These are phyloP conservation scores for Odontophorus gujanensis DNA, from an alignment of 2,113 vertebrate genomes.

Conservation along the genomic window DNA sequence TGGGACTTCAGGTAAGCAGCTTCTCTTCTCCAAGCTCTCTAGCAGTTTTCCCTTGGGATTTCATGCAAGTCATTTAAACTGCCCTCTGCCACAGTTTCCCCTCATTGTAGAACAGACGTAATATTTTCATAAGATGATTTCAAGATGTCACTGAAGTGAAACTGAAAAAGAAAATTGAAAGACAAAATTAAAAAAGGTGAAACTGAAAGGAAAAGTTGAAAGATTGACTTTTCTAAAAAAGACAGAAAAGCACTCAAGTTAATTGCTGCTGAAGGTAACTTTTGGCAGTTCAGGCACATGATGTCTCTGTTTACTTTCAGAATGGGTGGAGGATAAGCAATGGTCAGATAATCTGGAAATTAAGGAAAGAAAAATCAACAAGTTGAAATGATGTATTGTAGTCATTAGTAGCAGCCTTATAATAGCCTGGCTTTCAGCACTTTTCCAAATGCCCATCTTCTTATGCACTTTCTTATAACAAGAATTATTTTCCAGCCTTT, in stretches of 20 bases:
- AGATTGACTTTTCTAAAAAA: not conserved
- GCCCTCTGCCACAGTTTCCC: not conserved
- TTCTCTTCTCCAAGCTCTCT: not conserved
- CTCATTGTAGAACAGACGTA: not conserved
- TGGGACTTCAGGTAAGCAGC: not conserved
- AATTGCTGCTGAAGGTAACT: not conserved
- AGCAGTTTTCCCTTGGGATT: not conserved
- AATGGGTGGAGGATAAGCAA: slow-evolving; percentile 1
- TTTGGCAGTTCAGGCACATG: not conserved
- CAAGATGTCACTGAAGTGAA: not conserved
- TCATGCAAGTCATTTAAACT: not conserved
- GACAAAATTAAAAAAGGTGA: not conserved
- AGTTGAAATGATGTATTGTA: slow-evolving; percentile 58
- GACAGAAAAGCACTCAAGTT: not conserved
- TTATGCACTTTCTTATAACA: not conserved
- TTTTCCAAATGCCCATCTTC: not conserved
- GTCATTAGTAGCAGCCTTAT: slow-evolving; percentile 49
- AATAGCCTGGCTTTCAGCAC: slow-evolving; percentile 28
- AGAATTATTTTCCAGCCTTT: slow-evolving; percentile 10
- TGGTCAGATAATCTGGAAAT: slow-evolving; percentile 43
- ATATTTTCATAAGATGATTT: not conserved
- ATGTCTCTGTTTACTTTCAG: slow-evolving; percentile 29
- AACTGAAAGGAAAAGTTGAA: not conserved
- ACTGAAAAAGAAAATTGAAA: not conserved
- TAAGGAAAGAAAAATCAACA: slow-evolving; percentile 39